Evolutionary conservation across 2,797 vertebrate genomes (phyloP).

Genomic region (Lutjanus argentimaculatus): DNA sequence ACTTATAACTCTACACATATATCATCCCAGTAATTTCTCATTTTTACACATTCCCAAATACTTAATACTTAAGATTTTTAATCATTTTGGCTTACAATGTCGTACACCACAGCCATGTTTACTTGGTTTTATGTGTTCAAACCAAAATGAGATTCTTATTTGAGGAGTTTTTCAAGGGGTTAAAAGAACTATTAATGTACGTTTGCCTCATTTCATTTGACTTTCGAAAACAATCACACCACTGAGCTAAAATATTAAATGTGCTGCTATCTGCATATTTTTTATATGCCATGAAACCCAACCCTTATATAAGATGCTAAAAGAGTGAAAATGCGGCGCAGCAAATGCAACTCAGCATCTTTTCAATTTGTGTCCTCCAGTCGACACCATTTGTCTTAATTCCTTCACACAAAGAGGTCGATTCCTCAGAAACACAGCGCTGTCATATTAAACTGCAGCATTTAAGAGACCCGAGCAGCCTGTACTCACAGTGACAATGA

Average conservation of each 20-base stretch:
- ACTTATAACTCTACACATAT: no score
- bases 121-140: neutral
- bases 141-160: neutral
- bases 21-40: no score
- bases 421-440: neutral
- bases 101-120: neutral
- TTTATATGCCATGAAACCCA: constrained; percentile 7
- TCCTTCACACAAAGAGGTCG: constrained; percentile 13
- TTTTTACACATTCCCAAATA: no score
- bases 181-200: constrained; percentile 9
- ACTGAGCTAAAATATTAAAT: constrained; percentile 43
- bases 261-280: constrained; percentile 29
- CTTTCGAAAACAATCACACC: constrained; percentile 35
- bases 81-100: neutral
- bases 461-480: neutral
- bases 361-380: constrained; percentile 39
- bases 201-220: constrained; percentile 26
- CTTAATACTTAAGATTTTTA: neutral
- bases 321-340: constrained; percentile 31
- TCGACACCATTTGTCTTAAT: constrained; percentile 55
- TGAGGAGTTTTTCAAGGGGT: neutral
- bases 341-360: constrained; percentile 54
- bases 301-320: constrained; percentile 34
- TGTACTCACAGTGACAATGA: constrained; percentile 85
- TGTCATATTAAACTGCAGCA: neutral